phyloP scores from a whole-genome alignment of 2,113 vertebrate species.

The Nesospiza acunhae region DNA sequence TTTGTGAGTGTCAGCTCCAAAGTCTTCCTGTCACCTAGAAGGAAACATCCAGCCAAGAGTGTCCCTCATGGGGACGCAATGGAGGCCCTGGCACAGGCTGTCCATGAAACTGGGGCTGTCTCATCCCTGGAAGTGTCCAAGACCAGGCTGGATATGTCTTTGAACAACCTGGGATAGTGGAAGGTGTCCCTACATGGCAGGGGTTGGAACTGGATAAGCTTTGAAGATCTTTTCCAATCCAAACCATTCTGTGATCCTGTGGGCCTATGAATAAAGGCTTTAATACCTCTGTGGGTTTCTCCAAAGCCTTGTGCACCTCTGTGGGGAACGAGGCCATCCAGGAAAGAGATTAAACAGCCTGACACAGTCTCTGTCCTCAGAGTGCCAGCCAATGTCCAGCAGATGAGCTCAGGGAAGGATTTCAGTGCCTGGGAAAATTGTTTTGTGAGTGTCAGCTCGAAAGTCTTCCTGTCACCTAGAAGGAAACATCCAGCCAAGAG shows the following conservation, averaged over 20 bases:
- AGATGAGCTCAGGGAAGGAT: not conserved
- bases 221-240: not conserved
- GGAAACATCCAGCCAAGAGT: not conserved
- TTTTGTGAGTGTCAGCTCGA: not conserved
- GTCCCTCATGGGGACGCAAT: no score
- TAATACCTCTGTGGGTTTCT: not conserved
- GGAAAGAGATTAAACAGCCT: not conserved
- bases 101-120: not conserved
- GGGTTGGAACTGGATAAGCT: not conserved
- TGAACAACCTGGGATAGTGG: not conserved
- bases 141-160: rapidly evolving
- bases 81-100: not conserved
- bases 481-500: not conserved
- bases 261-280: no score
- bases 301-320: not conserved
- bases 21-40: not conserved
- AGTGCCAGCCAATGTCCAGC: not conserved
- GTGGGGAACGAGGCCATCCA: not conserved
- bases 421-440: not conserved
- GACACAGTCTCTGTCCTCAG: not conserved
- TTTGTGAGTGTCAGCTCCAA: not conserved
- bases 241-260: not conserved
- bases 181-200: not conserved
- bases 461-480: not conserved
- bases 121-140: not conserved